These are phyloP conservation scores for Macrophya annulata DNA, from an alignment of 2,888 invertebrate genomes.

Conservation along the genomic window DNA sequence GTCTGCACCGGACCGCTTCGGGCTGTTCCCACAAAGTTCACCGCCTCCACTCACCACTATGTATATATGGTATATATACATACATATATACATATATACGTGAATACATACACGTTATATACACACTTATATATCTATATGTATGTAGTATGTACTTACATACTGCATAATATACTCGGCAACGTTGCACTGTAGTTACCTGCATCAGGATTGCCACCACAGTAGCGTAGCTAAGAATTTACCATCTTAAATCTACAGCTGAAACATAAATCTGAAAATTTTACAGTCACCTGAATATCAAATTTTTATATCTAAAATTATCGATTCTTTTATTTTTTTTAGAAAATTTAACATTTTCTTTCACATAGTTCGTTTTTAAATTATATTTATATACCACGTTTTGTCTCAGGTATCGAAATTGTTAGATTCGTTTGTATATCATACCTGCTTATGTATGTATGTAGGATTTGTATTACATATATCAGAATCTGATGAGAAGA, in stretches of 20 bases:
- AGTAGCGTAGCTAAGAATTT: constrained; percentile 5
- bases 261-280: too few species aligned
- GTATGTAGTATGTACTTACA: constrained; percentile 7
- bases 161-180: constrained; percentile 12
- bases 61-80: neutral
- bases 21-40: constrained; percentile 57
- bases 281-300: too few species aligned
- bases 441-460: too few species aligned
- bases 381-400: too few species aligned
- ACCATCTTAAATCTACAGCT: neutral
- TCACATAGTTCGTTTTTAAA: too few species aligned
- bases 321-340: too few species aligned
- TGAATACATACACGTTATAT: neutral
- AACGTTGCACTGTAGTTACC: neutral
- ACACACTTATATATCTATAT: neutral
- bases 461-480: too few species aligned
- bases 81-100: constrained; percentile 17
- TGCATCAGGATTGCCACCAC: neutral
- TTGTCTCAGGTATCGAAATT: too few species aligned
- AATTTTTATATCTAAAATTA: too few species aligned
- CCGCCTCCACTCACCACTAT: constrained; percentile 46
- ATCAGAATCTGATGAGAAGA: too few species aligned
- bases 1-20: constrained; percentile 41
- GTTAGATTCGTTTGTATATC: too few species aligned
- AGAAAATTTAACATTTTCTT: too few species aligned